Base-by-base conservation (phyloP, 2,888 invertebrate species). In the Strigamia maritima region DNA sequence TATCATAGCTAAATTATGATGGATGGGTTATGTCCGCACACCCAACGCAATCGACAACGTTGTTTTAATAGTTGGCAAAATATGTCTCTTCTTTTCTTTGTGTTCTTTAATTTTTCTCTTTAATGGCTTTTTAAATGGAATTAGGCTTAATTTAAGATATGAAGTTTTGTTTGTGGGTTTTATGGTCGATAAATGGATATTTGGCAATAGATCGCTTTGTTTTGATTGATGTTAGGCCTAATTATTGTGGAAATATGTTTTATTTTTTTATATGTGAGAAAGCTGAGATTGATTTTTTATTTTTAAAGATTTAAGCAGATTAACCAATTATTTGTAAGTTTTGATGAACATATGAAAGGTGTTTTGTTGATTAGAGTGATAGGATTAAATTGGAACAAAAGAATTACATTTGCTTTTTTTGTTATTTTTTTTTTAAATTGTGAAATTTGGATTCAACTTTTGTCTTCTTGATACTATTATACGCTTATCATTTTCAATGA, bases 1-100 rank as follows among this genome's bases (percentile, higher is more conserved):
- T 65, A 65, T 65, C 65, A 65, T 65, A 65, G 65, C 65, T 65
- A 65, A 65, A 65, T 65, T 65, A 65, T 65, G 65, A 65, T 65
- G 65, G 65, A 65, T 65, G 65, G 65, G 65, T 65, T 65, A 65
- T 65, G 65, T 65, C 65, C 65, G 65, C 28, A 65, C 26, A 65
- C 65, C 65, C 12, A 65, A 65, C 26, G 24, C 65, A 65, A 65
- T 65, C 65, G 26, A 65, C 65, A 65, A 65, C 65, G 12, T 65
- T 65, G 65, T 65, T 65, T 65, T 65, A 65, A 65, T 16, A 49
- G 49, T 49, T 49, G 49, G 49, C n/a, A 49, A 49, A 49, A 49
- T 49, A n/a, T 49, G 19, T 49, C 16, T 60, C n/a, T 10, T n/a
- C 12, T n/a, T n/a, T n/a, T 49, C 49, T 49, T 26, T 8, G 22